A percentile compares a stretch with the other conserved stretches of the same genome.
phyloP scores from a whole-genome alignment of 2,797 vertebrate genomes.

The Pipistrellus pygmaeus region DNA sequence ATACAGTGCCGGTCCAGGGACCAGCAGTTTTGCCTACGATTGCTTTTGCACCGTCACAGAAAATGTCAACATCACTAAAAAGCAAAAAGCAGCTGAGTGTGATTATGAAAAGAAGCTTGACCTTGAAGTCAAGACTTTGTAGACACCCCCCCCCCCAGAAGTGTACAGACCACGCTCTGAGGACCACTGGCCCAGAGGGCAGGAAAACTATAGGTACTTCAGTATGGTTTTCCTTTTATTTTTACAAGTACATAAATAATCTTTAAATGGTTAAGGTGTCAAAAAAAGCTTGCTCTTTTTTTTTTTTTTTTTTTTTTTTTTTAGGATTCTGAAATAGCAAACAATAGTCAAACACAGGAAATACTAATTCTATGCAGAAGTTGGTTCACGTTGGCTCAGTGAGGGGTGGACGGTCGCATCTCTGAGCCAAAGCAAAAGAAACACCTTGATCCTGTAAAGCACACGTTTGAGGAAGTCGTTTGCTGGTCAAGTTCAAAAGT shows the following conservation, averaged over 20 bases:
- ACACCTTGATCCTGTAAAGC: background rate
- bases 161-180: background rate
- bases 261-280: background rate
- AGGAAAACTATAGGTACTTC: background rate
- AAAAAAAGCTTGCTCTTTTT: background rate
- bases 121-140: background rate
- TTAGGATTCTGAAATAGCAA: background rate
- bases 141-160: background rate
- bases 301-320: background rate
- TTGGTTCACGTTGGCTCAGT: background rate
- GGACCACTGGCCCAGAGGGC: background rate
- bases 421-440: background rate
- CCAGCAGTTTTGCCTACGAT: background rate
- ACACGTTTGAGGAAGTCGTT: background rate
- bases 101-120: background rate
- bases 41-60: no score
- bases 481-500: slow-evolving; percentile 31
- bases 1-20: no score
- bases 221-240: background rate
- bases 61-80: background rate
- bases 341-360: slow-evolving; percentile 19
- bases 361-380: background rate
- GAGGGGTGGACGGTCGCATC: no score
- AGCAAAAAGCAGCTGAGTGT: background rate
- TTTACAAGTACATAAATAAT: background rate